A percentile compares a stretch with the other conserved stretches of the same genome.
Conservation (phyloP, 2,113 vertebrate genomes). For the Sturnus vulgaris region DNA sequence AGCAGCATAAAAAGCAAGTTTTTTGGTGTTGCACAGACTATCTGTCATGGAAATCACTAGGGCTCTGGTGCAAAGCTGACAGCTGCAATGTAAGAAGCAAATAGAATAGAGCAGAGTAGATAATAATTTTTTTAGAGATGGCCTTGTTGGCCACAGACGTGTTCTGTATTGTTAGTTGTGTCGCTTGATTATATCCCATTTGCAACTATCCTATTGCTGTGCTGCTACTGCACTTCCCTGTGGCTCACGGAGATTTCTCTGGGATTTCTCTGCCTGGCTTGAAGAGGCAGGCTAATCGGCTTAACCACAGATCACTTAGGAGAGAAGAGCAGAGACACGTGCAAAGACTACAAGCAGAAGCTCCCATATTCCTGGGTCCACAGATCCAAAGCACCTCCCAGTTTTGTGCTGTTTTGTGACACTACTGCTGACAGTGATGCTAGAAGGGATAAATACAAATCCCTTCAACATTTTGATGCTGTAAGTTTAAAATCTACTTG, state of each 20-base stretch:
- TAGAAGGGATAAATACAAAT: not conserved
- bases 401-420: not conserved
- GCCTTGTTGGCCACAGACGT: not conserved
- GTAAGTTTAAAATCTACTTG: not conserved
- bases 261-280: not conserved
- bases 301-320: not conserved
- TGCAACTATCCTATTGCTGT: not conserved
- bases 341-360: not conserved
- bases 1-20: not conserved
- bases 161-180: not conserved
- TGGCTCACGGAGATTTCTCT: not conserved
- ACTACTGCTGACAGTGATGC: not conserved
- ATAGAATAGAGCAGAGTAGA: not conserved
- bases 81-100: not conserved
- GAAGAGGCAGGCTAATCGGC: not conserved
- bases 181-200: not conserved
- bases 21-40: not conserved
- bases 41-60: constrained; percentile 17
- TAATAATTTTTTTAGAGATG: not conserved
- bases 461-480: not conserved
- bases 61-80: not conserved
- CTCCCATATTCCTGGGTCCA: not conserved
- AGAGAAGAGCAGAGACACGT: not conserved
- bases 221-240: not conserved
- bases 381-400: not conserved